Base-by-base conservation (phyloP, 2,113 vertebrate species). In the Platichthys stellatus region DNA sequence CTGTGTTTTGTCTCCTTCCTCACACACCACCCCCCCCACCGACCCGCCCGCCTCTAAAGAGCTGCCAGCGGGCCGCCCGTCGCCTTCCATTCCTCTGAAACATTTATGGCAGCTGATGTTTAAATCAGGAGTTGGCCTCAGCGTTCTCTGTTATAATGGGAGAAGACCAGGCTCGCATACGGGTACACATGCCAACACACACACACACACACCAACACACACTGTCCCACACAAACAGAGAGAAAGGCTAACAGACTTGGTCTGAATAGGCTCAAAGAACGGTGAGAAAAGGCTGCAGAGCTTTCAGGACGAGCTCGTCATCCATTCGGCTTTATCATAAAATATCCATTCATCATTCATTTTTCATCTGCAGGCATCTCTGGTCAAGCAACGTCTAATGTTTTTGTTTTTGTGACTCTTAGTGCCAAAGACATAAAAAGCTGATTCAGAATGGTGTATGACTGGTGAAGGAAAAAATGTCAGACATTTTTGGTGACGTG, bases 71-170 rank as follows among this genome's bases (percentile, higher is more conserved):
- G 13, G 65, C 58, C 60, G 75, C 80, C 85, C 74, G 61, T 77
- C 81, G 51, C 84, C 84, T 23, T 83, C 75, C 43, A 68, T 80
- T 76, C 45, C 69, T 83, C 81, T 94, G 73, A 94, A 93, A 91
- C 87, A 93, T 93, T 94, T 86, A 93, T 93, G 88, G 74, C 82
- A 78, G 82, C 85, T 93, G 79, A 91, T 92, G 90, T 93, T 93
- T 90, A 92, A 93, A 88, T 92, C 88, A 92, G 84, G 84, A 88
- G 85, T 43, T 40, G 85, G 72, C 87, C 92, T 81, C 74, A 45
- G 72, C 80, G 80, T 80, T 84, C 72, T 73, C 74, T 83, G 63
- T 87, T 85, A 77, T 63, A 75, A 77, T 73, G 76, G 85, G 31
- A 75, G 59, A 74, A 23, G 78, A 61, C 54, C 78, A 40, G 66